Evolutionary conservation across 2,888 invertebrate species (phyloP).

Genomic region (Nudaria mundana): DNA sequence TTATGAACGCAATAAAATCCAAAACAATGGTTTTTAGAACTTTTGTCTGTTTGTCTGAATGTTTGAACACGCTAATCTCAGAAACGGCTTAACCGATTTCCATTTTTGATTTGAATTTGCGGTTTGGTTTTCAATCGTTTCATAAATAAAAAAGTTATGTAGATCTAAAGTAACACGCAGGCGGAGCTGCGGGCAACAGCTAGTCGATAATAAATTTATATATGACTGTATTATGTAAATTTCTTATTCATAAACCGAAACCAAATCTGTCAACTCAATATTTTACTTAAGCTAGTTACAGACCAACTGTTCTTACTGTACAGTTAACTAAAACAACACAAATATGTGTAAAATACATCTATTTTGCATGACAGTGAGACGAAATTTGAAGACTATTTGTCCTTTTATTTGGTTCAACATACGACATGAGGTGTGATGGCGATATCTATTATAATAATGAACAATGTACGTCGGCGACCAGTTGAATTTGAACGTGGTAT

Average conservation of each 20-base stretch:
- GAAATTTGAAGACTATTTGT: slow-evolving; percentile 19
- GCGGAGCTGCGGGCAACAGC: no score
- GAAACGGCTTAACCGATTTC: no score
- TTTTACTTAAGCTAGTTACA: slow-evolving; percentile 21
- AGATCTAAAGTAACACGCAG: no score
- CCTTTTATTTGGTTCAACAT: slow-evolving; percentile 19
- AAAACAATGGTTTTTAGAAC: no score
- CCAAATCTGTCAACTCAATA: slow-evolving; percentile 19
- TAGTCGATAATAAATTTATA: background rate
- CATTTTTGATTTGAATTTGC: no score
- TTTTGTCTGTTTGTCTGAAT: no score
- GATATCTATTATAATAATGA: slow-evolving; percentile 24
- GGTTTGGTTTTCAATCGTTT: no score
- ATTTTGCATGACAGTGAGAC: slow-evolving; percentile 27
- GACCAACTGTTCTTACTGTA: slow-evolving; percentile 15
- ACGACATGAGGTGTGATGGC: slow-evolving; percentile 20
- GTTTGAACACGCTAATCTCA: no score
- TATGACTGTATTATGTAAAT: slow-evolving; percentile 11
- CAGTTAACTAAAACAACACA: slow-evolving; percentile 21
- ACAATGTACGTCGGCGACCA: slow-evolving; percentile 23
- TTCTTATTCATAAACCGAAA: slow-evolving; percentile 23
- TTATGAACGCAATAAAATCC: no score
- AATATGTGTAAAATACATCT: slow-evolving; percentile 15
- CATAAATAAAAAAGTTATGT: no score
- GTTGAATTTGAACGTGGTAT: background rate